Conservation (phyloP, 2,113 vertebrate genomes). For the Aspidoscelis tigris region DNA sequence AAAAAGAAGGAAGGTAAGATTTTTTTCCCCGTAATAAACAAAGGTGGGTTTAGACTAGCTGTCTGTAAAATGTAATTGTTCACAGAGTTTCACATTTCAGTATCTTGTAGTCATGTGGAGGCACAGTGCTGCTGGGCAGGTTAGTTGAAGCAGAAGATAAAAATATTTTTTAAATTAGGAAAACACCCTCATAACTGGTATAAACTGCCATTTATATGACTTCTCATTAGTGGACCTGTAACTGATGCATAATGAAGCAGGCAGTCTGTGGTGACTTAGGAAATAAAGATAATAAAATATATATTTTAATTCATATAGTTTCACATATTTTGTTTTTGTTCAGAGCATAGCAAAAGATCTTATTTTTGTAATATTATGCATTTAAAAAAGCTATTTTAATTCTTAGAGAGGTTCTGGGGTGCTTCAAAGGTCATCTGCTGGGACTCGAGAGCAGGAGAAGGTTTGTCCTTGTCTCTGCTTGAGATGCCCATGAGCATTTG, state of each 20-base stretch:
- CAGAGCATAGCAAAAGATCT: background rate
- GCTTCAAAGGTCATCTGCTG: too few species aligned
- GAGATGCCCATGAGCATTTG: too few species aligned
- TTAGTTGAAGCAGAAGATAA: conserved; percentile 1
- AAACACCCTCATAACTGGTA: background rate
- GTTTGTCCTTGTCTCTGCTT: too few species aligned
- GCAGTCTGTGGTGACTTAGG: background rate
- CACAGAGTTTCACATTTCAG: conserved; percentile 32
- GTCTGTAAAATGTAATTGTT: conserved; percentile 12
- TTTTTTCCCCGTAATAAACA: conserved; percentile 40
- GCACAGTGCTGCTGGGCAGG: conserved; percentile 1
- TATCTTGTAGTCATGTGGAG: conserved; percentile 27
- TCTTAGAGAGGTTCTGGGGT: too few species aligned
- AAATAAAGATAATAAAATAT: background rate
- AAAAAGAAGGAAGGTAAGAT: conserved; percentile 41
- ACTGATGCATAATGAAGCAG: background rate
- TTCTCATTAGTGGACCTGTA: background rate
- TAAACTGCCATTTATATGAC: background rate
- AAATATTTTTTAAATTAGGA: background rate
- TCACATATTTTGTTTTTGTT: conserved; percentile 1
- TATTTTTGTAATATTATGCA: background rate
- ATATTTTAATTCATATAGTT: background rate
- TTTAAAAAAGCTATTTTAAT: too few species aligned
- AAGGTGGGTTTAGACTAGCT: conserved; percentile 16
- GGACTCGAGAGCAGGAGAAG: too few species aligned